Percentiles rank a stretch among this genome's conserved stretches.
These are phyloP conservation scores for Oppia nitens DNA, from an alignment of 1,140 invertebrate genomes.

Conservation along the genomic window DNA sequence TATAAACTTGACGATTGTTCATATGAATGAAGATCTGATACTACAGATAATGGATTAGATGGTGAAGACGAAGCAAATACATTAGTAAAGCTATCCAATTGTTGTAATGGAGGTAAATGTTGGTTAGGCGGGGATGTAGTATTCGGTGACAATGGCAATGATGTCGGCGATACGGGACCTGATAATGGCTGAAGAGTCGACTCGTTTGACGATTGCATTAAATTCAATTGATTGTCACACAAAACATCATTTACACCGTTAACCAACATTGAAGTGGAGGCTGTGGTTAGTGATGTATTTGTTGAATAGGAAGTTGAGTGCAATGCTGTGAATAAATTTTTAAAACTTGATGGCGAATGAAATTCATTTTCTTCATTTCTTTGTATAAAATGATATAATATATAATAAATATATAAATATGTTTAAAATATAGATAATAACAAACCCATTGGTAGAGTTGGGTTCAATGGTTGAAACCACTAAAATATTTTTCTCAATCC, in stretches of 20 bases:
- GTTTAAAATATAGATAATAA: background rate
- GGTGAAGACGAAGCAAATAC: slow-evolving; percentile 13
- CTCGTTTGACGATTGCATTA: background rate
- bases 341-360: background rate
- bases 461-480: slow-evolving; percentile 66
- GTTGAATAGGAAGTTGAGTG: background rate
- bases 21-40: background rate
- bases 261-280: background rate
- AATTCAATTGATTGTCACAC: background rate
- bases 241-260: background rate
- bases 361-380: no score
- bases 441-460: slow-evolving; percentile 28
- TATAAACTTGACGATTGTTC: background rate
- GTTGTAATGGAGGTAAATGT: slow-evolving; percentile 9
- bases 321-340: background rate
- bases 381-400: no score
- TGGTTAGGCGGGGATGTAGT: background rate
- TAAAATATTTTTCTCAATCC: slow-evolving; percentile 52
- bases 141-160: background rate
- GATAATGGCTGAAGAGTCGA: background rate
- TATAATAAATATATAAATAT: background rate
- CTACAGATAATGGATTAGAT: background rate
- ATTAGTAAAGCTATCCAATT: slow-evolving; percentile 16
- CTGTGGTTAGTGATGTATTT: background rate
- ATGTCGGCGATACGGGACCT: background rate